These are phyloP conservation scores for Phrynocephalus forsythii DNA, from an alignment of 2,797 vertebrate genomes.

Conservation along the genomic window DNA sequence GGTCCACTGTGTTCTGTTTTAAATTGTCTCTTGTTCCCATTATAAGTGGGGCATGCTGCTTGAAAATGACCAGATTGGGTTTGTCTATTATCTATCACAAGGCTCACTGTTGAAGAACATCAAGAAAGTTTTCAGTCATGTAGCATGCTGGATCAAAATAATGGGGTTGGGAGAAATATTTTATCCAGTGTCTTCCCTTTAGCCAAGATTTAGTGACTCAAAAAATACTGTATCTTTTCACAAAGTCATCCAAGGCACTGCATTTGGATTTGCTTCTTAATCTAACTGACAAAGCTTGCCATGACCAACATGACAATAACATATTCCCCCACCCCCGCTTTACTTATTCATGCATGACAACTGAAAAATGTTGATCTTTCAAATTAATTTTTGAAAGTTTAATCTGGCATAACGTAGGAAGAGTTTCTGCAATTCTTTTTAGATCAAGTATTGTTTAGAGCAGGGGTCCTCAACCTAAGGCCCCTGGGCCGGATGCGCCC, in stretches of 20 bases:
- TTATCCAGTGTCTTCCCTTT: not conserved
- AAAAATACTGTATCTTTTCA: not conserved
- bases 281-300: not conserved
- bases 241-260: not conserved
- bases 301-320: not conserved
- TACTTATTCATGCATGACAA: not conserved
- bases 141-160: not conserved
- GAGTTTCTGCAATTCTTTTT: not conserved
- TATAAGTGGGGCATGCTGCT: conserved; percentile 44
- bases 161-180: not conserved
- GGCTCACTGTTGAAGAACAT: not conserved
- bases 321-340: not conserved
- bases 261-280: not conserved
- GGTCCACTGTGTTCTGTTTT: conserved; percentile 30
- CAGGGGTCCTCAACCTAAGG: too few relatives aligned
- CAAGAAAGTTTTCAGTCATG: not conserved
- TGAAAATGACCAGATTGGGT: conserved; percentile 44
- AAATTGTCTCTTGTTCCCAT: conserved; percentile 37
- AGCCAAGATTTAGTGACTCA: not conserved
- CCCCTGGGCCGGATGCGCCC: too few relatives aligned
- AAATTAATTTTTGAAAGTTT: not conserved
- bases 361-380: not conserved
- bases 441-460: too few relatives aligned
- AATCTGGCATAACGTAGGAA: not conserved
- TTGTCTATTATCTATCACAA: not conserved